phyloP scores from a whole-genome alignment of 64 coral and sea anemone genomes.

The Actinia equina region DNA sequence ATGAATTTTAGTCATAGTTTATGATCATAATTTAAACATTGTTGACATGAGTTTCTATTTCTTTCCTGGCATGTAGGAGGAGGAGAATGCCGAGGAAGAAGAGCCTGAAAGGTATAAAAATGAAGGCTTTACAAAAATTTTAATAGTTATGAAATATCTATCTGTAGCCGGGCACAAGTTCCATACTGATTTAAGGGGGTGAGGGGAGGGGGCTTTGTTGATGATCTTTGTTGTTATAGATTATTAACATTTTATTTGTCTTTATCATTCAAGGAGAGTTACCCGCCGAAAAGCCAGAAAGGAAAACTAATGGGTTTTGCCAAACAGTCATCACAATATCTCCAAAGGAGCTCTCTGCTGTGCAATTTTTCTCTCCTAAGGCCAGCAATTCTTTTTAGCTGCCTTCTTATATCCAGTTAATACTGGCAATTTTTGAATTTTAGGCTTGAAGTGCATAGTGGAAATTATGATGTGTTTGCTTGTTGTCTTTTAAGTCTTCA shows the following conservation, averaged over 20 bases:
- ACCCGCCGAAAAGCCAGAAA: slow-evolving; percentile 41
- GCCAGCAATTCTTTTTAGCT: neutral
- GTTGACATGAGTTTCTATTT: neutral
- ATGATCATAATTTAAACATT: neutral
- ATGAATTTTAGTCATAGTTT: too few relatives aligned
- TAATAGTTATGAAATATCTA: too few relatives aligned
- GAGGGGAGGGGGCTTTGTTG: too few relatives aligned
- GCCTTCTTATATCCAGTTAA: neutral
- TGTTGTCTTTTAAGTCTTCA: neutral
- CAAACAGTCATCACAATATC: neutral
- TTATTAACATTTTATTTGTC: neutral
- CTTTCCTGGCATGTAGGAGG: neutral
- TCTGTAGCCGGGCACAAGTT: too few relatives aligned
- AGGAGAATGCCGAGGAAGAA: slow-evolving; percentile 37
- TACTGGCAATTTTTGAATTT: slow-evolving; percentile 3
- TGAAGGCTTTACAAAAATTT: too few relatives aligned
- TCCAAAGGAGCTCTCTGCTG: neutral
- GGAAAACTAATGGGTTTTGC: slow-evolving; percentile 13
- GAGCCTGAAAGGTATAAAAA: slow-evolving; percentile 10
- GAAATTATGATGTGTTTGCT: neutral
- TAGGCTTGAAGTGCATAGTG: neutral
- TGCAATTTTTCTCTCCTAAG: neutral
- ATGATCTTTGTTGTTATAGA: neutral
- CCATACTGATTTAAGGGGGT: too few relatives aligned
- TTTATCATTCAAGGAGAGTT: slow-evolving; percentile 14